phyloP scores from a whole-genome alignment of 2,797 vertebrate genomes.

The Pelobates cultripes region DNA sequence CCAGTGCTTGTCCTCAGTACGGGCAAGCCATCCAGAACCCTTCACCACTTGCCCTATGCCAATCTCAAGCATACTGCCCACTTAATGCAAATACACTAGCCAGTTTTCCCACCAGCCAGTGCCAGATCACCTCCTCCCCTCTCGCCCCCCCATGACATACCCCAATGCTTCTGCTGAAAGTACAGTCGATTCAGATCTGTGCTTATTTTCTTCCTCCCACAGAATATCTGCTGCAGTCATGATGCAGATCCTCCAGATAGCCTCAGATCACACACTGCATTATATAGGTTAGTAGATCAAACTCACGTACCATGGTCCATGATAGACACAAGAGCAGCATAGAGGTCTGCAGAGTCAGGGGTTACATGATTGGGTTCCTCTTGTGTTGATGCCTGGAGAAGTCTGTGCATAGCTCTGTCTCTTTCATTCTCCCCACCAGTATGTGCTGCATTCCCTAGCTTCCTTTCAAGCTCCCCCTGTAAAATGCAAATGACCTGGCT shows the following conservation, averaged over 20 bases:
- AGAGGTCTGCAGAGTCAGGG: conserved; percentile 17
- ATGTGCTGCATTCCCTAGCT: conserved; percentile 27
- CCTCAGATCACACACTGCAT: background rate
- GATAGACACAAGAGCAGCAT: background rate
- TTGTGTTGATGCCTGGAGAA: conserved; percentile 9
- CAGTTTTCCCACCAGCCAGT: background rate
- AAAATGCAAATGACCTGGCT: conserved; percentile 36
- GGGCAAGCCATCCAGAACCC: background rate
- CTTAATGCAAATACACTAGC: background rate
- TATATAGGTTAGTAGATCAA: conserved; percentile 43
- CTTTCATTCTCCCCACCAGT: conserved; percentile 17
- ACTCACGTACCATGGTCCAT: conserved; percentile 26
- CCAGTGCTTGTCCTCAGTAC: background rate
- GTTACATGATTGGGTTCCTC: conserved; percentile 36
- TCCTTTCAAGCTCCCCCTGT: conserved; percentile 13
- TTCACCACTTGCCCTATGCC: background rate
- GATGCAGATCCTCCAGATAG: background rate
- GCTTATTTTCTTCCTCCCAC: conserved; percentile 13
- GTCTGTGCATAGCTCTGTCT: conserved; percentile 16
- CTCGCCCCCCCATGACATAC: background rate
- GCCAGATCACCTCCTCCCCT: background rate
- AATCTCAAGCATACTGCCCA: background rate
- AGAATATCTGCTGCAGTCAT: conserved; percentile 36
- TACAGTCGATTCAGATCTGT: background rate
- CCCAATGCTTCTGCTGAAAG: background rate